These are phyloP conservation scores for Drepanosiphum platanoidis DNA, from an alignment of 2,888 invertebrate species.

Conservation along the genomic window DNA sequence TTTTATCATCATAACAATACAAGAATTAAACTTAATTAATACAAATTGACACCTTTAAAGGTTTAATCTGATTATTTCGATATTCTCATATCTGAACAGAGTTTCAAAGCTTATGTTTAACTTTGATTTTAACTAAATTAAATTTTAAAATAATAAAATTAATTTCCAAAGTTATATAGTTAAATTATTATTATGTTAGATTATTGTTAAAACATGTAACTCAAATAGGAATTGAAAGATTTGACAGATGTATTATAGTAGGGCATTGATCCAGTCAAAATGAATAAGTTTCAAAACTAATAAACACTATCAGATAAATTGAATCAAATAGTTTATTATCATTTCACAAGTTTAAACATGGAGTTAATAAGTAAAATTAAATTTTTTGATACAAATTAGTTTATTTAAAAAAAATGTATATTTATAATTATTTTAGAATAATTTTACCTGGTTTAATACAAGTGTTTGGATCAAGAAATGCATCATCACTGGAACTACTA, in stretches of 20 bases:
- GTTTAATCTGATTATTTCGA: not conserved
- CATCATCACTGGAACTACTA: conserved; percentile 77
- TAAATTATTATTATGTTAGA: not conserved
- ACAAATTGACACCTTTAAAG: not conserved
- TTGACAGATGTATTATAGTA: not conserved
- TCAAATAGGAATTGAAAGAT: not conserved
- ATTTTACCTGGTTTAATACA: conserved; percentile 54
- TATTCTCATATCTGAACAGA: too few species aligned
- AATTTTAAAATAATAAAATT: not conserved
- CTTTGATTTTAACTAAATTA: not conserved
- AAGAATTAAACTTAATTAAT: not conserved
- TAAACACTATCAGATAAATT: not conserved
- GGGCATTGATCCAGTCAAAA: too few species aligned
- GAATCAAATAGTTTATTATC: not conserved
- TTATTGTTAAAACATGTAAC: not conserved
- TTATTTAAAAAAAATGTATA: too few species aligned
- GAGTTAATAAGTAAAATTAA: too few species aligned
- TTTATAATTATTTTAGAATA: too few species aligned
- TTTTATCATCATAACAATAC: too few species aligned
- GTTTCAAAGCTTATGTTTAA: not conserved
- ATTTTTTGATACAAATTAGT: too few species aligned
- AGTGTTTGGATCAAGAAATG: conserved; percentile 47
- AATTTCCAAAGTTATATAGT: not conserved
- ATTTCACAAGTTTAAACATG: not conserved
- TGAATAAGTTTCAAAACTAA: not conserved